Percentiles rank a stretch among this genome's conserved stretches.
Evolutionary conservation across 2,113 vertebrate species (phyloP).

Genomic region (Gambusia holbrooki): DNA sequence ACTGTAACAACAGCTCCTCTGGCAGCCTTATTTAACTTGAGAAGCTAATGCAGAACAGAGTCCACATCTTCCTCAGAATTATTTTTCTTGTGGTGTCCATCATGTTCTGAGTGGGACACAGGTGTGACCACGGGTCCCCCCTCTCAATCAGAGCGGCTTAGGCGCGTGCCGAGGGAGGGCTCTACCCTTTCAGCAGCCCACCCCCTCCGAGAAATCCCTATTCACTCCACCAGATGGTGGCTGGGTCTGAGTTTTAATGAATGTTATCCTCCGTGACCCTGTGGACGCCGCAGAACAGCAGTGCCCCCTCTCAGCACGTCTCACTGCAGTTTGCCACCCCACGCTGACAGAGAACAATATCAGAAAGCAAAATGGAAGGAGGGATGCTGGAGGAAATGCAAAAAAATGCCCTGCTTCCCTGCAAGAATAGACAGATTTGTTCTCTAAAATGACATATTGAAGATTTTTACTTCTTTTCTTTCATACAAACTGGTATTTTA

Average conservation of each 20-base stretch:
- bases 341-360: constrained; percentile 27
- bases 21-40: background rate
- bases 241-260: constrained; percentile 75
- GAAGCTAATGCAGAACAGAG: no score
- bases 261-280: constrained; percentile 63
- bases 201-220: constrained; percentile 52
- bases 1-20: constrained; percentile 40
- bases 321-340: constrained; percentile 37
- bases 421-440: no score
- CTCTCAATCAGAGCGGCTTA: constrained; percentile 65
- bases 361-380: constrained; percentile 12
- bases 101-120: constrained; percentile 63
- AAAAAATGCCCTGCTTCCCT: background rate
- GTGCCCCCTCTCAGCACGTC: constrained; percentile 29
- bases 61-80: background rate
- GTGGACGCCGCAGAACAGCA: constrained; percentile 33
- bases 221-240: constrained; percentile 80
- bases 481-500: background rate
- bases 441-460: background rate
- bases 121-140: constrained; percentile 58
- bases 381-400: constrained; percentile 8
- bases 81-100: background rate
- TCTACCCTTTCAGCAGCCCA: constrained; percentile 20
- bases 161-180: constrained; percentile 72
- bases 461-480: background rate